These are phyloP conservation scores for Tetrao urogallus DNA, from an alignment of 2,113 vertebrate genomes.

Conservation along the genomic window DNA sequence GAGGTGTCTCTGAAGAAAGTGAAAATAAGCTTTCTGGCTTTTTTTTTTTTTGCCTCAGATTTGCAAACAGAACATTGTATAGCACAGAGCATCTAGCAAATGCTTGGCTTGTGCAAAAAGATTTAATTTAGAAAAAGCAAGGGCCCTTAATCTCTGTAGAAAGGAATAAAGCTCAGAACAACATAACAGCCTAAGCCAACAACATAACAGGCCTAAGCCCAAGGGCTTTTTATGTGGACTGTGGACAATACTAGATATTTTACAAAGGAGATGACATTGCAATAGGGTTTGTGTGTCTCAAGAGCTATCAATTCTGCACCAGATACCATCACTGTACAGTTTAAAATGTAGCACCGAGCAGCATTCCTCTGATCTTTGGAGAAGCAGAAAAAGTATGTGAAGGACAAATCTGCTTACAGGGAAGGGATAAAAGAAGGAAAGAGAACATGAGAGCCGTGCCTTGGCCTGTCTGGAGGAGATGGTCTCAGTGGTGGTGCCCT, in stretches of 20 bases:
- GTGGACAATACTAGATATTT: not conserved
- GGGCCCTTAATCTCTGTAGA: not conserved
- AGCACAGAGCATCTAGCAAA: conserved; percentile 5
- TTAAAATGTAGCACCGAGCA: not conserved
- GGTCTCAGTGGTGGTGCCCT: not conserved
- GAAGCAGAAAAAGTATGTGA: not conserved
- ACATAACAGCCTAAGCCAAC: not conserved
- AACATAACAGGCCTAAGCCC: not conserved
- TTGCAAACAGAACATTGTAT: conserved; percentile 33
- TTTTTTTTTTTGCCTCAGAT: conserved; percentile 34
- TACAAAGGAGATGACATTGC: not conserved
- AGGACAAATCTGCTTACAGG: not conserved
- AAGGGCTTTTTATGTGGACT: not conserved
- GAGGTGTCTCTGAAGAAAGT: not conserved
- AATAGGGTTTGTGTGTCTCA: not conserved
- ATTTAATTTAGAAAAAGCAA: not conserved
- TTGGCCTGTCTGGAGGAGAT: not conserved
- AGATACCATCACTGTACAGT: not conserved
- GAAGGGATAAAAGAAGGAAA: not conserved
- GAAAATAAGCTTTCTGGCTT: not conserved
- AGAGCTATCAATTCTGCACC: not conserved
- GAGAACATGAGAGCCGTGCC: fast-evolving
- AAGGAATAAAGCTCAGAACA: not conserved
- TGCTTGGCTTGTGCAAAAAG: conserved; percentile 16
- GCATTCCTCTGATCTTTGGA: not conserved